Percentiles rank a stretch among this genome's conserved stretches.
Conservation (phyloP, 2,113 vertebrate species). For the Leptodactylus fuscus region DNA sequence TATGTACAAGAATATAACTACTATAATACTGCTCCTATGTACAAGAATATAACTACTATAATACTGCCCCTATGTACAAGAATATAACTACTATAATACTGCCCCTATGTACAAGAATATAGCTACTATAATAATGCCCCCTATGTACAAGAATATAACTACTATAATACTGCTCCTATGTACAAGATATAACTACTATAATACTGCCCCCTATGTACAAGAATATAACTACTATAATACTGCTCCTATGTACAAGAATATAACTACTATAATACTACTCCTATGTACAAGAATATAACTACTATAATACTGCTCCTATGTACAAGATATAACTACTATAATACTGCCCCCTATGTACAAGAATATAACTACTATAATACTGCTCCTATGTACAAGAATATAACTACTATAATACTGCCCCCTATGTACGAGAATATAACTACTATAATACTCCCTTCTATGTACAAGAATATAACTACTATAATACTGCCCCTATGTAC, state of each 20-base stretch:
- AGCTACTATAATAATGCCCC: conserved; percentile 9
- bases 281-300: conserved; percentile 5
- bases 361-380: conserved; percentile 19
- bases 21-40: background rate
- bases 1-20: conserved; percentile 6
- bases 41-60: too few relatives aligned
- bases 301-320: background rate
- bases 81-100: background rate
- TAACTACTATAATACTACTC: conserved; percentile 4
- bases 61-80: background rate
- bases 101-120: background rate
- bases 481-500: background rate
- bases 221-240: background rate
- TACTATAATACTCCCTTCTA: conserved; percentile 6
- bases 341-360: conserved; percentile 1
- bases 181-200: background rate
- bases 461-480: conserved; percentile 7
- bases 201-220: background rate
- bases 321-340: conserved; percentile 4
- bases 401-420: conserved; percentile 11
- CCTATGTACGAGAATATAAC: conserved; percentile 1
- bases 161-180: conserved; percentile 1
- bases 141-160: conserved; percentile 9
- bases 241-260: background rate
- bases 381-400: conserved; percentile 1